Base-by-base conservation (phyloP, 2,888 invertebrate species). In the Gonocerus acuteangulatus region DNA sequence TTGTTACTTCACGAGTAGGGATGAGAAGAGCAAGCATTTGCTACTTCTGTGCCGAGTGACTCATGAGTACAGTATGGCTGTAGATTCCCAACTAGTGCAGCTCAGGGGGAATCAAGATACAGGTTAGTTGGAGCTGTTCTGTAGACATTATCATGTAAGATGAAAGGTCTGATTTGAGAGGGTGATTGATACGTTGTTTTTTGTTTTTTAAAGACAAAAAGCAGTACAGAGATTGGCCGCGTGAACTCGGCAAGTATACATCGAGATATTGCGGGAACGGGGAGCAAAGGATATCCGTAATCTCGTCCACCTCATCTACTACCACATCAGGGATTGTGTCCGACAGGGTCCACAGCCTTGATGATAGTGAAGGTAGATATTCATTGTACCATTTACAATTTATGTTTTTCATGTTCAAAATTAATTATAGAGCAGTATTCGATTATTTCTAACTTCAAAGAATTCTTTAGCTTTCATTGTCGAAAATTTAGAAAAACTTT, bases 281-380 rank as follows among this genome's bases (percentile, higher is more conserved):
- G 66, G 88, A 89, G 74, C 89, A 90, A 74, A 81, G 91, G 69
- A 87, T 89, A 72, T 92, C 91, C 60, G 87, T 95, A 27, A 92
- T 95, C 72, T 92, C 92, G 63, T 89, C 88, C 71, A 90, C 93
- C 44, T 94, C 94, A 71, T 95, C 94, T n/a, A 95, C 94, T 72
- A 95, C 95, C 42, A 95, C 95, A 21, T 95, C 94, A 27, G 95
- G 95, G 62, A 94, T 95, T 69, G 94, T 95, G 48, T 94, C 95
- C 74, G 95, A 95, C 74, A 84, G 93, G 68, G 92, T 93, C 60
- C 93, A 94, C 73, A 93, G 92, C 60, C 89, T 94, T 77, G 95
- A 95, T 73, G 95, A 94, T 75, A 82, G 92, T 71, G 79, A 79
- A 72, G 70, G 69, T 70, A 63, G 47, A 16, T 7, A 15, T 16